A percentile compares a stretch with the other conserved stretches of the same genome.
These are phyloP conservation scores for Dryocosmus kuriphilus DNA, from an alignment of 2,888 invertebrate species.

Conservation along the genomic window DNA sequence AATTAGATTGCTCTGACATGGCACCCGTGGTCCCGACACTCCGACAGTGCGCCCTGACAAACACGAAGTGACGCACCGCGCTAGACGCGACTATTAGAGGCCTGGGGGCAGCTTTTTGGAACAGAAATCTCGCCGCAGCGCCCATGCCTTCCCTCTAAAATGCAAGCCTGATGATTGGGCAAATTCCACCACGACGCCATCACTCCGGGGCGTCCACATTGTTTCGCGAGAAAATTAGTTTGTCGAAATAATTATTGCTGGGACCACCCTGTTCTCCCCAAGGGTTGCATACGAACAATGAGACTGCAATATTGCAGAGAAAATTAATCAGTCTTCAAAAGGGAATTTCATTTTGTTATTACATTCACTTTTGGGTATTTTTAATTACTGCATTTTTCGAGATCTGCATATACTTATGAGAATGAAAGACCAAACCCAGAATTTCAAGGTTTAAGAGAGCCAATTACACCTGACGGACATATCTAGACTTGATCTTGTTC, in stretches of 20 bases:
- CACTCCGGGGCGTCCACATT: constrained; percentile 53
- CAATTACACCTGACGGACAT: constrained; percentile 17
- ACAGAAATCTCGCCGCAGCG: constrained; percentile 35
- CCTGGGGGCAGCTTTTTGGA: constrained; percentile 23
- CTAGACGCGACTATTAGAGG: constrained; percentile 7
- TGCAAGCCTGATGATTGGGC: constrained; percentile 23
- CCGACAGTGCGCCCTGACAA: constrained; percentile 11
- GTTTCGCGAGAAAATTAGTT: constrained; percentile 69
- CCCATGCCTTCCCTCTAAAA: neutral
- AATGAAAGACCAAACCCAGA: neutral
- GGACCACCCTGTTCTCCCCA: neutral
- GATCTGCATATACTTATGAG: neutral
- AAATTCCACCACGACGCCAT: constrained; percentile 1
- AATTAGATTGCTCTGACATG: constrained; percentile 66
- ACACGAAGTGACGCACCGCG: constrained; percentile 29
- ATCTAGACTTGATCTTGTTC: constrained; percentile 14
- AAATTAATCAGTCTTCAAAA: neutral
- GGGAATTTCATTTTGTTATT: neutral
- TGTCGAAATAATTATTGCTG: constrained; percentile 58
- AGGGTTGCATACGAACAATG: neutral
- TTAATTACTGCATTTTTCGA: too few species aligned
- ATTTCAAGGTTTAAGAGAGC: neutral
- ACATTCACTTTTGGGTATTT: too few species aligned
- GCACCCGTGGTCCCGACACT: constrained; percentile 28
- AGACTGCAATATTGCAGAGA: neutral